Percentiles rank a stretch among this genome's conserved stretches.
Evolutionary conservation across 2,797 vertebrate species (phyloP).

Genomic region (Emys orbicularis): DNA sequence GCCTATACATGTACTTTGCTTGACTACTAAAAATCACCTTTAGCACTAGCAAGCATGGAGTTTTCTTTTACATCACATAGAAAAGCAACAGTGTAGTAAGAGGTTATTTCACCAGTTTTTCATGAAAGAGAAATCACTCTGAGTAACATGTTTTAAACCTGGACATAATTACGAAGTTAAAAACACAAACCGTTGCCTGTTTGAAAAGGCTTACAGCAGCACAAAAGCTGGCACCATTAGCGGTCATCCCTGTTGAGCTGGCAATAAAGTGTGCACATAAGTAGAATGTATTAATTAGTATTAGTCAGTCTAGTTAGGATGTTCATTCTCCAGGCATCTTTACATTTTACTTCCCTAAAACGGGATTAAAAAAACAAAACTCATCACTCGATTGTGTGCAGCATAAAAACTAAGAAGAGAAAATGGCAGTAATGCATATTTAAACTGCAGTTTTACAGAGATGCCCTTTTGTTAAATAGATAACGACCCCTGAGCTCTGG

Average conservation of each 20-base stretch:
- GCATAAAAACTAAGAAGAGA: slow-evolving; percentile 15
- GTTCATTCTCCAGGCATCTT: slow-evolving; percentile 65
- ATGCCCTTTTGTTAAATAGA: slow-evolving; percentile 29
- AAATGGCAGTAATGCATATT: slow-evolving; percentile 22
- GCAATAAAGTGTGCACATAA: slow-evolving; percentile 65
- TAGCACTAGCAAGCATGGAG: slow-evolving; percentile 48
- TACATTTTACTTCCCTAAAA: slow-evolving; percentile 63
- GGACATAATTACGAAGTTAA: slow-evolving; percentile 62
- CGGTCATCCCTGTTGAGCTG: slow-evolving; percentile 67
- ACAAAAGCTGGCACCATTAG: slow-evolving; percentile 68
- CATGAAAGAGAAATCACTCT: slow-evolving; percentile 40
- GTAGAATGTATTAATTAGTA: slow-evolving; percentile 71
- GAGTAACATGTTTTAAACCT: slow-evolving; percentile 40
- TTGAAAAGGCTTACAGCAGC: slow-evolving; percentile 64
- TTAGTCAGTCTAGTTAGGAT: slow-evolving; percentile 64
- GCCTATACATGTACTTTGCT: slow-evolving; percentile 11
- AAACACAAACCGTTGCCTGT: slow-evolving; percentile 40
- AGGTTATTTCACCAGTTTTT: slow-evolving; percentile 64
- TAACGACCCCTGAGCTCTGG: slow-evolving; percentile 32
- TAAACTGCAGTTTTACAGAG: background rate
- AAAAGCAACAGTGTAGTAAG: slow-evolving; percentile 47
- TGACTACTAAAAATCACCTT: slow-evolving; percentile 43
- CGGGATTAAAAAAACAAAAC: slow-evolving; percentile 37
- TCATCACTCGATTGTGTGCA: slow-evolving; percentile 56
- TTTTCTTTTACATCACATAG: slow-evolving; percentile 55